These are phyloP conservation scores for Leuciscus idus DNA, from an alignment of 2,113 vertebrate species.

Conservation along the genomic window DNA sequence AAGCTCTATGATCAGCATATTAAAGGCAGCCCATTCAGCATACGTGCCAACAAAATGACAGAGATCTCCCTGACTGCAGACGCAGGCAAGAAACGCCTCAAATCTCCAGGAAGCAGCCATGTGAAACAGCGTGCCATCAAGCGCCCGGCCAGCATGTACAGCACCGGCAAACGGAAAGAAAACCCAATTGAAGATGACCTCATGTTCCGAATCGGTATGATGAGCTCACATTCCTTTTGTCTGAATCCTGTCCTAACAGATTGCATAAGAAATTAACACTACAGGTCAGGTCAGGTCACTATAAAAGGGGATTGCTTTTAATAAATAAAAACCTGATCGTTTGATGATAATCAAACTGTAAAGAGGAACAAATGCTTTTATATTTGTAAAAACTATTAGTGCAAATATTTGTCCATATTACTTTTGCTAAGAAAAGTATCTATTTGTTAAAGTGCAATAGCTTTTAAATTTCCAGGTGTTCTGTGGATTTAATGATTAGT, in stretches of 20 bases:
- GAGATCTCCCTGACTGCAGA: slow-evolving; percentile 86
- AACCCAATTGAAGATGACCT: slow-evolving; percentile 95
- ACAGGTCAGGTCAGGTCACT: neutral
- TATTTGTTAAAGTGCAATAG: too few relatives aligned
- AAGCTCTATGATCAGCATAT: slow-evolving; percentile 93
- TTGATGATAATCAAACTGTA: too few relatives aligned
- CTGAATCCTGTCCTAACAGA: neutral
- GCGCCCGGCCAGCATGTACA: slow-evolving; percentile 95
- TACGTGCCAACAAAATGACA: slow-evolving; percentile 85
- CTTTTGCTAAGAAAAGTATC: too few relatives aligned
- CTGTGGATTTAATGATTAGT: too few relatives aligned
- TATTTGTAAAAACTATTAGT: too few relatives aligned
- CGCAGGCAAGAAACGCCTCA: slow-evolving; percentile 88
- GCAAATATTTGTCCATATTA: too few relatives aligned
- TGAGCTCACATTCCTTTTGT: neutral
- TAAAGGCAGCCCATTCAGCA: slow-evolving; percentile 93
- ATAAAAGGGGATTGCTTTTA: neutral
- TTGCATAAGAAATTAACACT: neutral
- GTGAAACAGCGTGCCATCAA: slow-evolving; percentile 94
- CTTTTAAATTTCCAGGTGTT: too few relatives aligned
- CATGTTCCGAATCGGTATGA: slow-evolving; percentile 91
- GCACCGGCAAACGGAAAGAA: slow-evolving; percentile 93
- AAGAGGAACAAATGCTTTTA: too few relatives aligned
- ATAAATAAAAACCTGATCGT: neutral
- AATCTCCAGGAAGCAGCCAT: slow-evolving; percentile 89